A percentile compares a stretch with the other conserved stretches of the same genome.
phyloP scores from a whole-genome alignment of 1,140 invertebrate species.

The Onthophagus taurus region DNA sequence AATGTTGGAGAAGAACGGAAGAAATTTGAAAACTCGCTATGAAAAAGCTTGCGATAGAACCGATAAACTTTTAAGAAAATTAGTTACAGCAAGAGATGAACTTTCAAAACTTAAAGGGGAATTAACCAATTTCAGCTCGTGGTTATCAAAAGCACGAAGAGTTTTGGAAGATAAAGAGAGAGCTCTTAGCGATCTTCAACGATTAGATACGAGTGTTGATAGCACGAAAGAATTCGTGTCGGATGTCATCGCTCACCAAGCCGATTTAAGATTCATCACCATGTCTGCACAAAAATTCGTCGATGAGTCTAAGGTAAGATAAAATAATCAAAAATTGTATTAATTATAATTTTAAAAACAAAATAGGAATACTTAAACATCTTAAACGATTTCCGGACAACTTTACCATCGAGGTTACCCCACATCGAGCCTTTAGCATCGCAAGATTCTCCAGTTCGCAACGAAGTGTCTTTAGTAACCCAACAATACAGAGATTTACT shows the following conservation, averaged over 20 bases:
- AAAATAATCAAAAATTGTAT: conserved; percentile 15
- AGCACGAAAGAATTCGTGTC: conserved; percentile 79
- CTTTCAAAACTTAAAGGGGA: conserved; percentile 75
- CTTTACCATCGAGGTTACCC: conserved; percentile 65
- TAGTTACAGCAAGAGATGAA: conserved; percentile 76
- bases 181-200: conserved; percentile 69
- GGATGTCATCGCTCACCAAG: conserved; percentile 90
- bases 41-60: conserved; percentile 71
- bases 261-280: conserved; percentile 86
- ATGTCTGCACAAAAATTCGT: conserved; percentile 93
- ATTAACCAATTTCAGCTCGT: conserved; percentile 68
- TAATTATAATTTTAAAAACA: background rate
- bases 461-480: conserved; percentile 60
- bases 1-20: conserved; percentile 75
- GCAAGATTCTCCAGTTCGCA: conserved; percentile 59
- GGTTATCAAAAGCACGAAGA: conserved; percentile 72
- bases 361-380: conserved; percentile 64
- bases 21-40: conserved; percentile 73
- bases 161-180: conserved; percentile 78
- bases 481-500: conserved; percentile 67
- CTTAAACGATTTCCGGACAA: conserved; percentile 77
- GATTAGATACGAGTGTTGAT: conserved; percentile 60
- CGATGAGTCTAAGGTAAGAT: conserved; percentile 73
- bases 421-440: conserved; percentile 60
- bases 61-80: conserved; percentile 63